phyloP scores from a whole-genome alignment of 1,140 invertebrate genomes.

The Lithobius niger region DNA sequence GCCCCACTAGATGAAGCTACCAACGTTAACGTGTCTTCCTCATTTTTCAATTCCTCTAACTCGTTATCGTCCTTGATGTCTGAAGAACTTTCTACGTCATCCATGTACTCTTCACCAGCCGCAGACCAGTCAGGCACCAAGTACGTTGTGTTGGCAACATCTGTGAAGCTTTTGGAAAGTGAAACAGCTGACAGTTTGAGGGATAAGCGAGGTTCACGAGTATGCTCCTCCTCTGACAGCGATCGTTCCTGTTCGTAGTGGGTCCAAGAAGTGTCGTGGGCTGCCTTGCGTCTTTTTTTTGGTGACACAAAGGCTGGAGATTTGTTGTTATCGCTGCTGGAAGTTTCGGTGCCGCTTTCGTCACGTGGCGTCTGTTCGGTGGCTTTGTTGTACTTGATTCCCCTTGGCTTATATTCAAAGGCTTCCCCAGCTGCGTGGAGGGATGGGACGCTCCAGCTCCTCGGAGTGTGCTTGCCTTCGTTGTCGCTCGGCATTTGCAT shows the following conservation, averaged over 20 bases:
- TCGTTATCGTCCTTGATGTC: background rate
- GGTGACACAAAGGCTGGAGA: background rate
- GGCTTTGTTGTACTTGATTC: too few relatives aligned
- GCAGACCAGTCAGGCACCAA: background rate
- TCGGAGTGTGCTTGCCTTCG: too few relatives aligned
- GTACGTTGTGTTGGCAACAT: too few relatives aligned
- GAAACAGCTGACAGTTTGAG: too few relatives aligned
- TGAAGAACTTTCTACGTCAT: background rate
- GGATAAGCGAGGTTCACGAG: background rate
- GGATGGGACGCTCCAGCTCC: background rate
- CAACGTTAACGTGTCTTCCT: background rate
- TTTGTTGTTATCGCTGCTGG: background rate
- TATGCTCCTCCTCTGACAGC: background rate
- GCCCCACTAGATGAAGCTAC: too few relatives aligned
- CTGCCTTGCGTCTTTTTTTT: background rate
- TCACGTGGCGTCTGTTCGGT: too few relatives aligned
- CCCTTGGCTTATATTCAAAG: too few relatives aligned
- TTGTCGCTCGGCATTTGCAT: too few relatives aligned
- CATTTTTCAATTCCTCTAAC: background rate
- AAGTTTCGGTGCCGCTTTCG: slow-evolving; percentile 1
- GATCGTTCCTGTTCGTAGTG: background rate
- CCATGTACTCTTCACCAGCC: slow-evolving; percentile 2
- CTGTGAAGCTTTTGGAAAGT: too few relatives aligned
- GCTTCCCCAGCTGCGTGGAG: background rate
- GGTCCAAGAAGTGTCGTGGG: background rate